Evolutionary conservation across 64 coral and sea anemone species (phyloP).

Genomic region (Hydrozoanthus tunicans): DNA sequence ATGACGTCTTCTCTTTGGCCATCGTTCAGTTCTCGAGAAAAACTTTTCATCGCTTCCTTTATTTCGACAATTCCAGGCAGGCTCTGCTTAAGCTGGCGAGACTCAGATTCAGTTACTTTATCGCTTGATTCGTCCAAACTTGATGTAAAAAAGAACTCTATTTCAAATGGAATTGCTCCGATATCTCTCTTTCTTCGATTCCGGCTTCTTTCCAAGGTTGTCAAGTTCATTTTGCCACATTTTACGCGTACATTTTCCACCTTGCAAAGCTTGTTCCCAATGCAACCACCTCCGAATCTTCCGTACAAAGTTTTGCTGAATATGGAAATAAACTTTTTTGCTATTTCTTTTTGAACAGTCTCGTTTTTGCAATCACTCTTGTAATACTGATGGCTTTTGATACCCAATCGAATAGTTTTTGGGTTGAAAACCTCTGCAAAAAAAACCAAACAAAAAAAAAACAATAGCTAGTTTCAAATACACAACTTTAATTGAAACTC

Average conservation of each 20-base stretch:
- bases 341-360: constrained; percentile 16
- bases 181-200: neutral
- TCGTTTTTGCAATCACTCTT: constrained; percentile 26
- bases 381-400: neutral
- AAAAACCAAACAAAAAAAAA: too few relatives aligned
- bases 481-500: too few relatives aligned
- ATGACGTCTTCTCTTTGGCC: neutral
- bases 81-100: neutral
- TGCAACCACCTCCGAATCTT: neutral
- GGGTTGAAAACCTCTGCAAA: constrained; percentile 6
- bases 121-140: neutral
- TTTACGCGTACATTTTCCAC: constrained; percentile 22
- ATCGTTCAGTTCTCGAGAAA: neutral
- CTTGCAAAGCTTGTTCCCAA: constrained; percentile 23
- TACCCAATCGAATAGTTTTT: neutral
- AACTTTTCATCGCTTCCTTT: neutral
- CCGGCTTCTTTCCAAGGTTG: too few relatives aligned
- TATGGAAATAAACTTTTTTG: constrained; percentile 17
- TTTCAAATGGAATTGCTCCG: neutral
- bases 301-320: neutral
- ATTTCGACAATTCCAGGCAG: neutral
- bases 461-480: too few relatives aligned
- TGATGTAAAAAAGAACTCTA: constrained; percentile 18
- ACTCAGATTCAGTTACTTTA: constrained; percentile 12
- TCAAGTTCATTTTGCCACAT: neutral